Evolutionary conservation across 2,888 invertebrate species (phyloP).

Genomic region (Odontothrips loti): DNA sequence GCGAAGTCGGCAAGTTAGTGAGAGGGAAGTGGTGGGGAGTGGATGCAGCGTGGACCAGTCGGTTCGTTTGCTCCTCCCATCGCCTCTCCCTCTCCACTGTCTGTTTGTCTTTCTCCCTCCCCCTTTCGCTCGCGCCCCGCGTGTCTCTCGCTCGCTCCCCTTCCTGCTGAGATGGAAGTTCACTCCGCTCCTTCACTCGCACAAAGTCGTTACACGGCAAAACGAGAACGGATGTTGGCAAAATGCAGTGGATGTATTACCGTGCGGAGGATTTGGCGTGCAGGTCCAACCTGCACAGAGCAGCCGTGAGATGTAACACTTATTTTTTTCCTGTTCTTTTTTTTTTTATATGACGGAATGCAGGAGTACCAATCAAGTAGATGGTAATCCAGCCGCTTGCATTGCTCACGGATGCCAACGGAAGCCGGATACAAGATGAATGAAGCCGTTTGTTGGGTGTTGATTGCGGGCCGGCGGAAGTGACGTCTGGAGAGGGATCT

Average conservation of each 20-base stretch:
- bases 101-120: background rate
- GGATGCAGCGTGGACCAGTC: background rate
- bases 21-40: constrained; percentile 8
- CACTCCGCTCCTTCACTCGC: no score
- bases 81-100: background rate
- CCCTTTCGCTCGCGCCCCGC: background rate
- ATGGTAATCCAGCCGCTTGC: background rate
- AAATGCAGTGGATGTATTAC: no score
- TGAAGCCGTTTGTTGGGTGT: background rate
- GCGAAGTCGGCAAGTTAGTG: constrained; percentile 22
- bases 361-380: no score
- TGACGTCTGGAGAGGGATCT: background rate
- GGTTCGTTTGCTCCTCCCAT: background rate
- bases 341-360: background rate
- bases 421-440: background rate
- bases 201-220: no score
- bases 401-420: background rate
- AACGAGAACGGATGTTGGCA: no score
- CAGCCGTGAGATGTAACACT: background rate
- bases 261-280: no score
- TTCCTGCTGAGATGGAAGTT: background rate
- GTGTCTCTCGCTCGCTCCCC: background rate
- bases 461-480: background rate
- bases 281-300: background rate
- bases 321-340: background rate